These are phyloP conservation scores for Mantis religiosa DNA, from an alignment of 2,888 invertebrate genomes.

Conservation along the genomic window DNA sequence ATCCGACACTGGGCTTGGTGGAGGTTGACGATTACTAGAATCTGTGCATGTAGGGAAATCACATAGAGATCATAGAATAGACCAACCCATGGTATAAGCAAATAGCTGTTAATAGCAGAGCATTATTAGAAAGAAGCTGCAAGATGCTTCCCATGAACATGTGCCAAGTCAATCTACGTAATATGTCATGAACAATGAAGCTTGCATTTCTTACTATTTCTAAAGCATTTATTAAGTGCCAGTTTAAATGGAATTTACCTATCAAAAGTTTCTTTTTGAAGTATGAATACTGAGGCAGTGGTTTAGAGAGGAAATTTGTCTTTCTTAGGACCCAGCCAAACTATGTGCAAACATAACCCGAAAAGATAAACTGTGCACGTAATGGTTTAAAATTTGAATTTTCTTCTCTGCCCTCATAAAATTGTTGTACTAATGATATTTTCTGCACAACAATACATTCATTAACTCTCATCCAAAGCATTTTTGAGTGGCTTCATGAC, in stretches of 20 bases:
- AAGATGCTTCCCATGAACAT: background rate
- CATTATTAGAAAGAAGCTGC: background rate
- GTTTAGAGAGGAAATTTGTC: background rate
- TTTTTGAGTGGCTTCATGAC: background rate
- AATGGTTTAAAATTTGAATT: background rate
- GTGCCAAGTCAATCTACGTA: background rate
- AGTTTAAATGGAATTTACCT: too few relatives aligned
- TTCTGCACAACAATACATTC: too few relatives aligned
- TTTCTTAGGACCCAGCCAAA: background rate
- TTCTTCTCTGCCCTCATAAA: too few relatives aligned
- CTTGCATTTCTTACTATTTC: background rate
- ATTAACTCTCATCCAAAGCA: too few relatives aligned
- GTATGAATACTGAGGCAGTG: background rate
- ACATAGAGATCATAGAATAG: constrained; percentile 1
- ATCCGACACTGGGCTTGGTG: constrained; percentile 52
- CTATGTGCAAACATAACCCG: background rate
- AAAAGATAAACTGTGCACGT: background rate
- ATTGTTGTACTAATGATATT: too few relatives aligned
- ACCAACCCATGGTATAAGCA: background rate
- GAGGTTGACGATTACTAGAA: constrained; percentile 58
- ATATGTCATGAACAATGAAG: background rate
- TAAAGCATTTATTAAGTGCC: background rate
- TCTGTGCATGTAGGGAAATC: constrained; percentile 37
- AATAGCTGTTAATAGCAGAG: background rate
- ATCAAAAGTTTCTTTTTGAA: too few relatives aligned